Evolutionary conservation across 2,797 vertebrate genomes (phyloP), one percentile per base, ranked within the genome.

Genomic region (Propithecus deckenii): DNA sequence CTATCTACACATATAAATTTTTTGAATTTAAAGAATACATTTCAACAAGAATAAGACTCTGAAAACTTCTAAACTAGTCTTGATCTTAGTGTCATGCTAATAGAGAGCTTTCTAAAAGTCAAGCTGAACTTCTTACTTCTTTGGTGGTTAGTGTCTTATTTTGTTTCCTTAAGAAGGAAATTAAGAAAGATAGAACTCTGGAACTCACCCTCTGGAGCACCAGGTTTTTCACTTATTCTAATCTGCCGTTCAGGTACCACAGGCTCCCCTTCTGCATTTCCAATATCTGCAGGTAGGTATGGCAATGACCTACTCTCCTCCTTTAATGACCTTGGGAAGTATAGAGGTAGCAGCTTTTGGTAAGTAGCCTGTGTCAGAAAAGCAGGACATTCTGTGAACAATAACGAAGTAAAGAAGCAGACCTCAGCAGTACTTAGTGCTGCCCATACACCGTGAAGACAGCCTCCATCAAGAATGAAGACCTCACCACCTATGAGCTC

Each of bases 241-340:
- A 99, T 99, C 98, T 99, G 99, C 76, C 99, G 98, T 97, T 99
- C 99, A 0, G 99, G 99, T 25, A 99, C 99, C 10, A 99, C 99
- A 0, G 99, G 99, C 96, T 99, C 99, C 1, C 99, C 99, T 97
- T 99, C 99, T 0, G 99, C 99, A 97, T 99, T 99, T 61, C 99
- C 99, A 23, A 99, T 99, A 98, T 99, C 99, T 10, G 99, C 98
- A 18, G 99, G 99, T 55, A 99, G 99, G 79, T 99, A 98, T 22
- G 99, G 99, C 94, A 99, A 98, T 59, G 98, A 99, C 4, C 65
- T 87, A 9, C 25, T 98, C 98, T 99, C 99, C 98, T 99, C 99
- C 61, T 98, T 98, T 92, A 99, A 97, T 0, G 99, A 99, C 88
- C 99, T 99, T 67, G 99, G 99, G 98, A 99, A 99, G 98, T 99